These are phyloP conservation scores for Eucera pruinosa DNA, from an alignment of 2,888 invertebrate species.

Conservation along the genomic window DNA sequence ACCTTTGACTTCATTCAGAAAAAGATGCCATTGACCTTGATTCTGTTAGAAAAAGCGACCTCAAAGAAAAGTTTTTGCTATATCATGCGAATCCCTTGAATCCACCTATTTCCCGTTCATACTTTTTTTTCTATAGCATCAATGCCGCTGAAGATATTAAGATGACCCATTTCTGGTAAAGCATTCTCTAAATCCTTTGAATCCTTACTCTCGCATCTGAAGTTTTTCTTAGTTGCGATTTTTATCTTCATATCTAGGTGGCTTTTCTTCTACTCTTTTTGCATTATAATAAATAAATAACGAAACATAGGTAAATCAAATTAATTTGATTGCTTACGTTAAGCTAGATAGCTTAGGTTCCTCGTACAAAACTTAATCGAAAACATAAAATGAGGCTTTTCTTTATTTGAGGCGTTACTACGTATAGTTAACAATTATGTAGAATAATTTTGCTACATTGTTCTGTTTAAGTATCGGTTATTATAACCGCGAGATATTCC, in stretches of 20 bases:
- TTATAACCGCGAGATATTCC: no score
- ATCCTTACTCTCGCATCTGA: background rate
- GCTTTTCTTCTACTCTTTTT: no score
- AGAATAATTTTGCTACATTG: no score
- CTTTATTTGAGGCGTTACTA: no score
- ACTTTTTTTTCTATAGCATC: background rate
- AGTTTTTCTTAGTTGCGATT: background rate
- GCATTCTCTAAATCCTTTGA: background rate
- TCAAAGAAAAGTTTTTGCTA: background rate
- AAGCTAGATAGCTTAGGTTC: no score
- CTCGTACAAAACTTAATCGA: no score
- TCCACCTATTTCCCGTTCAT: background rate
- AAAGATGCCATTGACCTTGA: background rate
- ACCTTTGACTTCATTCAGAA: background rate
- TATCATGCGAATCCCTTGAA: constrained; percentile 2
- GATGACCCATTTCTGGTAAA: constrained; percentile 12
- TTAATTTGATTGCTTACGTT: background rate
- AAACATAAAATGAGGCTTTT: no score
- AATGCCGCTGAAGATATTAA: constrained; percentile 7
- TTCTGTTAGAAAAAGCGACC: background rate
- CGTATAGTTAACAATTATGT: no score
- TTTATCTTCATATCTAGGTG: background rate
- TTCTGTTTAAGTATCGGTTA: no score
- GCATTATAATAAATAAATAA: no score
- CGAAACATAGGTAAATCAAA: no score